Percentiles rank a stretch among this genome's conserved stretches.
Evolutionary conservation across 2,888 invertebrate species (phyloP).

Genomic region (Euclidia mi): DNA sequence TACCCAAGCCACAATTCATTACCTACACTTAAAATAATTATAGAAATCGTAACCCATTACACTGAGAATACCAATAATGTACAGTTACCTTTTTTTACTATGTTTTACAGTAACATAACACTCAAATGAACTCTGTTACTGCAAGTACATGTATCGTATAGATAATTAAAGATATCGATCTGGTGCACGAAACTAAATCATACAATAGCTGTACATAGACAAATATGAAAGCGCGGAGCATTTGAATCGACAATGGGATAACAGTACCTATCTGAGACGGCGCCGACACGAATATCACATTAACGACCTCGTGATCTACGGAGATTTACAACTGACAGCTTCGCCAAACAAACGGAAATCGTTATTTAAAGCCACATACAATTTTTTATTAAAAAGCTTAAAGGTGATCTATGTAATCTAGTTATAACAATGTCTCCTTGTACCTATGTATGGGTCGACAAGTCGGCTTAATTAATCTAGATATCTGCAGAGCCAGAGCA

Average conservation of each 20-base stretch:
- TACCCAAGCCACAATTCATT: constrained; percentile 40
- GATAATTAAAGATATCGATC: constrained; percentile 54
- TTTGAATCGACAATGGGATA: constrained; percentile 87
- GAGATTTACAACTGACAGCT: constrained; percentile 86
- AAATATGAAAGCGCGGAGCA: constrained; percentile 84
- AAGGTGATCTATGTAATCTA: background rate
- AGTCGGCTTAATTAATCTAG: constrained; percentile 7
- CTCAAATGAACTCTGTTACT: background rate
- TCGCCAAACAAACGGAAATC: constrained; percentile 61
- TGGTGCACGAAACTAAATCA: constrained; percentile 71
- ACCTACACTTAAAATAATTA: constrained; percentile 9
- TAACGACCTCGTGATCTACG: constrained; percentile 87
- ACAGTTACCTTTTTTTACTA: too few relatives aligned
- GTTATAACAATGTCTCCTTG: background rate
- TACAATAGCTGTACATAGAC: constrained; percentile 75
- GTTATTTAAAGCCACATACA: constrained; percentile 12
- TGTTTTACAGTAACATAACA: background rate
- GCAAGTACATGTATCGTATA: constrained; percentile 37
- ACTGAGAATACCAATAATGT: too few relatives aligned
- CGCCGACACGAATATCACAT: constrained; percentile 89
- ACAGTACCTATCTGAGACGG: constrained; percentile 81
- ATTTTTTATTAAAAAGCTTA: constrained; percentile 7
- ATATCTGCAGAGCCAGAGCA: constrained; percentile 6
- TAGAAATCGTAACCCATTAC: background rate
- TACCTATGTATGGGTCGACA: background rate